A percentile compares a stretch with the other conserved stretches of the same genome.
Conservation (phyloP, 1,140 invertebrate genomes). For the Heliothis virescens region DNA sequence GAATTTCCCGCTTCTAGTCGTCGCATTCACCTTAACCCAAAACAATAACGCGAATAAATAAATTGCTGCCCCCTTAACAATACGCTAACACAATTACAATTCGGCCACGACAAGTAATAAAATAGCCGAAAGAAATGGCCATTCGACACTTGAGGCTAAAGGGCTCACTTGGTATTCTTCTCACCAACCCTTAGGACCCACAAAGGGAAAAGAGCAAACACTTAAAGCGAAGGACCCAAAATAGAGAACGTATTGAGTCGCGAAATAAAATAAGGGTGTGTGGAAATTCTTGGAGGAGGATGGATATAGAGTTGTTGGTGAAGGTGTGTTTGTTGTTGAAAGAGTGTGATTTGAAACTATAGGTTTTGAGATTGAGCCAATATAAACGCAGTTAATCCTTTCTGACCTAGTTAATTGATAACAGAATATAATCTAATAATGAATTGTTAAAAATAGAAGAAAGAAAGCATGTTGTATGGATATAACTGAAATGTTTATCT, state of each 20-base stretch:
- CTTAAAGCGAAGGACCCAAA: constrained; percentile 71
- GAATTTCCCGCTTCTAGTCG: too few species aligned
- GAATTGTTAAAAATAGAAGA: too few species aligned
- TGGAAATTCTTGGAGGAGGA: constrained; percentile 66
- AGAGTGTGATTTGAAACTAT: background rate
- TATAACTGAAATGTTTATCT: too few species aligned
- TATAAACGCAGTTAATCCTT: too few species aligned
- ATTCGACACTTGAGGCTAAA: constrained; percentile 75
- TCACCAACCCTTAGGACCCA: constrained; percentile 73
- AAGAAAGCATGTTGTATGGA: too few species aligned
- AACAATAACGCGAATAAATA: constrained; percentile 39
- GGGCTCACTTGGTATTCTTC: constrained; percentile 82
- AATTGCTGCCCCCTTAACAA: constrained; percentile 39
- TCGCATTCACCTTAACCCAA: background rate
- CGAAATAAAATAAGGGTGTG: constrained; percentile 84
- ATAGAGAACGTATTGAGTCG: constrained; percentile 85
- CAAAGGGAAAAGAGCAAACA: constrained; percentile 82
- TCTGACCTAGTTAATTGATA: too few species aligned
- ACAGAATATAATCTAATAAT: too few species aligned
- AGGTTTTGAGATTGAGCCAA: background rate
- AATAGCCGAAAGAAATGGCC: constrained; percentile 77
- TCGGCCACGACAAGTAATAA: constrained; percentile 81
- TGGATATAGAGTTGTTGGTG: constrained; percentile 62
- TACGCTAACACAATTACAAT: constrained; percentile 68
- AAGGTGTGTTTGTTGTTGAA: background rate